phyloP scores from a whole-genome alignment of 2,113 vertebrate genomes.

The Crotalus viridis region DNA sequence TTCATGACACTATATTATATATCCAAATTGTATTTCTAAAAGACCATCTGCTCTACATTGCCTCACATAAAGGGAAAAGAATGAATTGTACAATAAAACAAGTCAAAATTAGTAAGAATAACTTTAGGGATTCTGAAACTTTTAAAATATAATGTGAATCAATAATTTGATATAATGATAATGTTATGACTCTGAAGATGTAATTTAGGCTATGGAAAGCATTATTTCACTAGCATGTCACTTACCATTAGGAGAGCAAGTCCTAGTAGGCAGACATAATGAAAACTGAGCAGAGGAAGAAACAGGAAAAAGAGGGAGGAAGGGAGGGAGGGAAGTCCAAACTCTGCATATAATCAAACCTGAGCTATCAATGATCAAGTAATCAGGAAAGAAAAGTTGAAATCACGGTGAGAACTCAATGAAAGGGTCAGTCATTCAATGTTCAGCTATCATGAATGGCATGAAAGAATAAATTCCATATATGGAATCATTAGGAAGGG shows the following conservation, averaged over 20 bases:
- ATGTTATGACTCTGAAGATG: background rate
- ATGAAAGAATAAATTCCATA: no score
- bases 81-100: no score
- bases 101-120: no score
- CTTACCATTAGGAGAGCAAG: background rate
- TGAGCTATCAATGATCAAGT: background rate
- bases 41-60: no score
- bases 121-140: background rate
- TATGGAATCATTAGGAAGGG: no score
- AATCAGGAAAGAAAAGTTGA: background rate
- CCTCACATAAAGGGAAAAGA: no score
- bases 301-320: background rate
- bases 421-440: no score
- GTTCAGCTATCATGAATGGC: no score
- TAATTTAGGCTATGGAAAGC: background rate
- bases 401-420: background rate
- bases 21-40: no score
- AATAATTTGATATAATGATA: background rate
- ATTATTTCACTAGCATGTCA: background rate
- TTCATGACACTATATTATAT: no score
- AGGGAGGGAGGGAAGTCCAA: background rate
- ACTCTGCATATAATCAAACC: background rate
- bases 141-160: background rate
- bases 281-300: background rate
- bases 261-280: background rate